A percentile compares a stretch with the other conserved stretches of the same genome.
Conservation (phyloP, 2,888 invertebrate genomes). For the Microplitis manilae region DNA sequence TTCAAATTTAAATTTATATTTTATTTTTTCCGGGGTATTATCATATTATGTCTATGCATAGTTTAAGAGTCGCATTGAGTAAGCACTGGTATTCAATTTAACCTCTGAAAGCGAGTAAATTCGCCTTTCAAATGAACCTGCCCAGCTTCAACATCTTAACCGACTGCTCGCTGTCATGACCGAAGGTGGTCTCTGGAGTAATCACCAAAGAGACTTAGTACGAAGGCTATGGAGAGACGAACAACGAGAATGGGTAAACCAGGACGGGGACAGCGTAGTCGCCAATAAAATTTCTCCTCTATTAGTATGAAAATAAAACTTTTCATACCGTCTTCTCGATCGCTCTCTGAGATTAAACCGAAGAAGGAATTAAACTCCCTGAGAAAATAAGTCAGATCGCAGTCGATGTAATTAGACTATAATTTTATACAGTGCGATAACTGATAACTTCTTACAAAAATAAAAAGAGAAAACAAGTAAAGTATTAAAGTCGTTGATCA, state of each 20-base stretch:
- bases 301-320: constrained; percentile 19
- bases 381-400: background rate
- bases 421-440: background rate
- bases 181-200: constrained; percentile 4
- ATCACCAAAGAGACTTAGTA: constrained; percentile 48
- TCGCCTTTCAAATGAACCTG: constrained; percentile 51
- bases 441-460: background rate
- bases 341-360: constrained; percentile 1
- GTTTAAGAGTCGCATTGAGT: constrained; percentile 1
- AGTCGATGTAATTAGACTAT: background rate
- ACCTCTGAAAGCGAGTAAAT: constrained; percentile 43
- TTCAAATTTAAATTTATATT: constrained; percentile 1
- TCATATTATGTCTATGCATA: background rate
- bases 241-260: constrained; percentile 23
- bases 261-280: background rate
- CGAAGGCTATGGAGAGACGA: constrained; percentile 30
- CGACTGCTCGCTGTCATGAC: constrained; percentile 2
- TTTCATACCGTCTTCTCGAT: constrained; percentile 1
- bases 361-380: constrained; percentile 6
- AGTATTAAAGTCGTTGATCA: background rate
- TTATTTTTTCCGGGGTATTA: background rate
- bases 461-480: background rate
- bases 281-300: background rate
- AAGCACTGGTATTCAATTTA: constrained; percentile 47
- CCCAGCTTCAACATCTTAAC: background rate